Evolutionary conservation across 2,113 vertebrate genomes (phyloP).

Genomic region (Tricholaema leucomelas): DNA sequence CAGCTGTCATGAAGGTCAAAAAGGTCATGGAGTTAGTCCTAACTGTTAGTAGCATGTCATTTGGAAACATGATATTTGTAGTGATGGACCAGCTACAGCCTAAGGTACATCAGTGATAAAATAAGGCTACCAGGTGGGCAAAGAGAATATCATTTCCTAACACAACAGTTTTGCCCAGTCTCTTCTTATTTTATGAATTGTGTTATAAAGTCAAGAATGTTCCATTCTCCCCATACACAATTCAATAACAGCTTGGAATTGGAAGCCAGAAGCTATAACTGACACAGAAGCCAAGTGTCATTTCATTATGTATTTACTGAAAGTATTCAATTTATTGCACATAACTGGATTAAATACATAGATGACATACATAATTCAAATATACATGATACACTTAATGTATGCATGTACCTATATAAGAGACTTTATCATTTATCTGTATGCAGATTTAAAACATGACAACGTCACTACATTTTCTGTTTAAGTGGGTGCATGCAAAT

Average conservation of each 20-base stretch:
- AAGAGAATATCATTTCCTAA: not conserved
- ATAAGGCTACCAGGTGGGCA: not conserved
- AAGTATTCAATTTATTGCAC: not conserved
- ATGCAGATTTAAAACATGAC: not conserved
- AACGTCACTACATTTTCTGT: not conserved
- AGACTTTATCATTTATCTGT: not conserved
- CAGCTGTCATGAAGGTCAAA: not conserved
- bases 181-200: not conserved
- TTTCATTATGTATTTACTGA: not conserved
- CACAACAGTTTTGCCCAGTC: not conserved
- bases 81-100: not conserved
- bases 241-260: not conserved
- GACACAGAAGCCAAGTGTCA: not conserved
- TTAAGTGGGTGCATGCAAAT: not conserved
- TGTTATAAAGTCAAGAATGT: not conserved
- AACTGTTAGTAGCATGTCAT: not conserved
- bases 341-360: not conserved
- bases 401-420: no score
- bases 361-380: not conserved
- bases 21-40: not conserved
- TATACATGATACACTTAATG: not conserved
- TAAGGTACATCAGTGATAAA: not conserved
- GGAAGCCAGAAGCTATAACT: not conserved
- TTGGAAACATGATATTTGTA: not conserved
- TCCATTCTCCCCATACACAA: not conserved